Conservation (phyloP, 2,113 vertebrate species). For the Ellobius talpinus region DNA sequence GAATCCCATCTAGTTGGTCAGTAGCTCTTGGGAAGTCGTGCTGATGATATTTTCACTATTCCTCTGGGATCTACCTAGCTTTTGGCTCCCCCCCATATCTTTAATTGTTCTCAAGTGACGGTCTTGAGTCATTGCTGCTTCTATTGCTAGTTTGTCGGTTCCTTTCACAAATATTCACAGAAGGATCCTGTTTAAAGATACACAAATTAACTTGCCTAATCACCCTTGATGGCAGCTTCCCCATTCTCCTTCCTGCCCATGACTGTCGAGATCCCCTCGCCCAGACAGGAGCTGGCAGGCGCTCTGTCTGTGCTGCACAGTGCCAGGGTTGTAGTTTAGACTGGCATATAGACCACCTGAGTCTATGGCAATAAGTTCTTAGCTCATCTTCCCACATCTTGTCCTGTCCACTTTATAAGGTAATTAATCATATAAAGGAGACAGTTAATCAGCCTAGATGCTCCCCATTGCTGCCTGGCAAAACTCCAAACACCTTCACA, state of each 20-base stretch:
- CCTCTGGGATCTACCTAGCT: not conserved
- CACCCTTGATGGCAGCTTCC: conserved; percentile 7
- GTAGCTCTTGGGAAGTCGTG: not conserved
- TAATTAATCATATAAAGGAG: conserved; percentile 72
- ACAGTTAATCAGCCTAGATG: conserved; percentile 65
- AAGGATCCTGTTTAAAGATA: not conserved
- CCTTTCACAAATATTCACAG: conserved; percentile 32
- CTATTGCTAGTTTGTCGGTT: not conserved
- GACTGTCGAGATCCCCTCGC: not conserved
- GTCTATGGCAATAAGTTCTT: conserved; percentile 54
- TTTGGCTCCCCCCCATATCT: not conserved
- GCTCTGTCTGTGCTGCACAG: not conserved
- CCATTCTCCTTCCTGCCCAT: not conserved
- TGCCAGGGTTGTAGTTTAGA: not conserved
- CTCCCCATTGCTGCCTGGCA: conserved; percentile 44
- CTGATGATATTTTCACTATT: not conserved
- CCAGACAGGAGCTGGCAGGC: conserved; percentile 7
- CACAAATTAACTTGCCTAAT: conserved; percentile 57
- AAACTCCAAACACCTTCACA: conserved; percentile 68
- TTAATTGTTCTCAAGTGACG: conserved; percentile 47
- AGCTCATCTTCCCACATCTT: conserved; percentile 43
- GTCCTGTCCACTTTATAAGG: conserved; percentile 57
- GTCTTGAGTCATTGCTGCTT: not conserved
- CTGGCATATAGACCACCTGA: conserved; percentile 26
- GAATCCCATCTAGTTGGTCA: not conserved